These are phyloP conservation scores for Sturnira hondurensis DNA, from an alignment of 2,113 vertebrate genomes.

Conservation along the genomic window DNA sequence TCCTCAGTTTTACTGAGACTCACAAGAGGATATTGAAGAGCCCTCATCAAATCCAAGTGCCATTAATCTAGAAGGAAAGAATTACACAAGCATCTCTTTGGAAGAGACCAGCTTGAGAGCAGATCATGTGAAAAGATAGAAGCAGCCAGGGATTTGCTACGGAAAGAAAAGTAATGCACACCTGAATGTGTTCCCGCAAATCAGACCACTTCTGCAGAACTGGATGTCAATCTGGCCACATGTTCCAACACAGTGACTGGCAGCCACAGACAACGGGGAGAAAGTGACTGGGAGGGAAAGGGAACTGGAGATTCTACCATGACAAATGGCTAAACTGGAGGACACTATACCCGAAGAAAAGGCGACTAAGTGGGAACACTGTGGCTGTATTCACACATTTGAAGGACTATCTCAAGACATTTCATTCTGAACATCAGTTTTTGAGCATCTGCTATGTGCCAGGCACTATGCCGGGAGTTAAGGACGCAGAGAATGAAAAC, in stretches of 20 bases:
- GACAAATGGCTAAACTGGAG: background rate
- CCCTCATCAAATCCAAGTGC: background rate
- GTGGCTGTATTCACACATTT: background rate
- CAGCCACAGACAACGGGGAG: background rate
- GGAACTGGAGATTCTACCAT: background rate
- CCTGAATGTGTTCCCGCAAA: background rate
- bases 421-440: slow-evolving; percentile 51
- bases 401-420: slow-evolving; percentile 33
- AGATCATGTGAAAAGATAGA: background rate
- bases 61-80: slow-evolving; percentile 27
- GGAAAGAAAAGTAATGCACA: background rate
- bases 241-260: background rate
- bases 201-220: background rate
- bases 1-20: slow-evolving; percentile 18
- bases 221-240: background rate
- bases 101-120: background rate
- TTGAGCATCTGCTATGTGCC: slow-evolving; percentile 35
- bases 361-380: background rate
- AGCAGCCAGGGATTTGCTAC: background rate
- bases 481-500: slow-evolving; percentile 31
- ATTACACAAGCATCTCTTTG: background rate
- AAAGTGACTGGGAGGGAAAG: background rate
- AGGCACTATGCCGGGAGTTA: slow-evolving; percentile 41
- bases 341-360: background rate
- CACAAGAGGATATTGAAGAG: background rate